Percentiles rank a stretch among this genome's conserved stretches.
phyloP scores from a whole-genome alignment of 2,113 vertebrate genomes.

The Albula glossodonta region DNA sequence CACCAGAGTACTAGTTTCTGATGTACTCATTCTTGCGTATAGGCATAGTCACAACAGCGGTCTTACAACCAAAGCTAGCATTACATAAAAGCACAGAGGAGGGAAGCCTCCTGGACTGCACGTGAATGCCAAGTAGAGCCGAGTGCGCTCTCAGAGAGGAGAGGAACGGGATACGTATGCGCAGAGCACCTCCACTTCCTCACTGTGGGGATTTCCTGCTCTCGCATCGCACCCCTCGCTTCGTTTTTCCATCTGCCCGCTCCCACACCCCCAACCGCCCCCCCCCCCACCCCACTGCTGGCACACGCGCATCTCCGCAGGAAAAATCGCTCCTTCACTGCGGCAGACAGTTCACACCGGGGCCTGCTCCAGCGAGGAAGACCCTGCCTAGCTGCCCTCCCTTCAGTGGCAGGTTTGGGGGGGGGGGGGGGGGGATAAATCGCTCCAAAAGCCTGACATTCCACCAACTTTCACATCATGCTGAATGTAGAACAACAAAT shows the following conservation, averaged over 20 bases:
- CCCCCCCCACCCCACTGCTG: neutral
- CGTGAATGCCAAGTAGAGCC: neutral
- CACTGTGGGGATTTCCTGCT: neutral
- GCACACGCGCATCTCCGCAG: neutral
- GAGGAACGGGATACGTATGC: neutral
- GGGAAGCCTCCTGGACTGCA: neutral
- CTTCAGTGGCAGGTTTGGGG: neutral
- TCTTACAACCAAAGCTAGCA: neutral
- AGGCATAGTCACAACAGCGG: neutral
- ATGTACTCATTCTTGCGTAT: neutral
- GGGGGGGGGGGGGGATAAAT: too few species aligned
- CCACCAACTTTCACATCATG: neutral
- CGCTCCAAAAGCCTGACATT: too few species aligned
- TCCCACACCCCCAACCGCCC: neutral
- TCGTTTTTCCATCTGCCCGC: neutral
- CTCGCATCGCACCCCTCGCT: neutral
- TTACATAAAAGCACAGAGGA: neutral
- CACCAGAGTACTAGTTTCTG: neutral
- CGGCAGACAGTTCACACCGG: neutral
- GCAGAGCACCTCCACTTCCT: neutral
- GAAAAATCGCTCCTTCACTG: neutral
- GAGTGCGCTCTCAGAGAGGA: neutral
- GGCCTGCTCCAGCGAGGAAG: neutral
- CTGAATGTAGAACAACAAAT: neutral
- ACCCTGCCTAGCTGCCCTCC: neutral